These are phyloP conservation scores for Archips crataeganus DNA, from an alignment of 2,888 invertebrate species.

Conservation along the genomic window DNA sequence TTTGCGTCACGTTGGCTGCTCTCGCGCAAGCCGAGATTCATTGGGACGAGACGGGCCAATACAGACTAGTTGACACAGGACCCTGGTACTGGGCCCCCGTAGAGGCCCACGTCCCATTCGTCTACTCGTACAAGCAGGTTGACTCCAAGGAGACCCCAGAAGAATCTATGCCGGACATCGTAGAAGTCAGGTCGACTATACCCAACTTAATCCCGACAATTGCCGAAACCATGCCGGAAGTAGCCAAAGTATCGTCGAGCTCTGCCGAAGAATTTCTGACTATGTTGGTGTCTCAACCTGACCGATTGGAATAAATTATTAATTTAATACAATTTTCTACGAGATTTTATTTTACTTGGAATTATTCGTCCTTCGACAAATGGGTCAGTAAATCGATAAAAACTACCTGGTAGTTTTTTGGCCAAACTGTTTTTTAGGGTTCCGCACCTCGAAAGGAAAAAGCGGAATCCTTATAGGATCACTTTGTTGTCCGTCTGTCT, in stretches of 20 bases:
- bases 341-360: no score
- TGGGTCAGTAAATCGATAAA: no score
- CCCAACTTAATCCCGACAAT: background rate
- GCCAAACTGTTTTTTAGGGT: no score
- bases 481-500: no score
- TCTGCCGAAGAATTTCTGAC: background rate
- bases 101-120: background rate
- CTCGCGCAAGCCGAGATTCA: conserved; percentile 45
- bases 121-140: conserved; percentile 22
- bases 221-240: background rate
- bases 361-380: no score
- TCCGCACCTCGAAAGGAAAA: no score
- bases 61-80: conserved; percentile 43
- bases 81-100: background rate
- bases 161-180: background rate
- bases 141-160: background rate
- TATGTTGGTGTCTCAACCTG: no score
- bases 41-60: conserved; percentile 50
- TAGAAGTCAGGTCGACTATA: background rate
- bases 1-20: conserved; percentile 43
- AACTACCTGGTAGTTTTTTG: no score
- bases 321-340: no score
- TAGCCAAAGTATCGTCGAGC: background rate
- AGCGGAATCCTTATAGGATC: no score
- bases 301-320: no score